Conservation (phyloP, 2,797 vertebrate genomes). For the Pyrrhura leucotis region DNA sequence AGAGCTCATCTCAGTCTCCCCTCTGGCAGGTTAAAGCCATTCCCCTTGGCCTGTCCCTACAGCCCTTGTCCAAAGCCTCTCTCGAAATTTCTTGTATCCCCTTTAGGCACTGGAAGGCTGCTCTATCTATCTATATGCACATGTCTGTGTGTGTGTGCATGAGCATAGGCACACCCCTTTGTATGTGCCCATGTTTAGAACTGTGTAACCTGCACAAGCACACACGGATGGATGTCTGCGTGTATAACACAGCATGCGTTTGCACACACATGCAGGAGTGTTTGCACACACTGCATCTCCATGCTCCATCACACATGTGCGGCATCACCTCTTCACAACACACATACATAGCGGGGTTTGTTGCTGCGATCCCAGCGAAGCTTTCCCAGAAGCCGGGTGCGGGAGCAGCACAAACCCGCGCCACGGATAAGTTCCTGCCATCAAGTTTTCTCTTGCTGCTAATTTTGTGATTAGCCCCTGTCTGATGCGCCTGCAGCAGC, state of each 20-base stretch:
- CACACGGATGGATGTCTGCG: rapidly evolving
- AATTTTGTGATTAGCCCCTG: constrained; percentile 57
- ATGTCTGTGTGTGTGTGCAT: rapidly evolving
- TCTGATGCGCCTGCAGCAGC: constrained; percentile 25
- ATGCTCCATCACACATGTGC: rapidly evolving
- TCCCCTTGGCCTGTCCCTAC: background rate
- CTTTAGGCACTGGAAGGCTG: background rate
- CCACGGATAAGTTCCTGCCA: constrained; percentile 10
- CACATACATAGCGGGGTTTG: rapidly evolving
- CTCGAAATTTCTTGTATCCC: background rate
- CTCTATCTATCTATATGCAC: background rate
- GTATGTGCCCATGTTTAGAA: no score
- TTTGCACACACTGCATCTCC: no score
- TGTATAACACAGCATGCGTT: background rate
- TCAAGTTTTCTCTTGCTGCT: constrained; percentile 39
- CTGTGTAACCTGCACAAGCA: rapidly evolving
- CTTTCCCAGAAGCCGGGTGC: background rate
- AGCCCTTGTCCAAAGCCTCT: background rate
- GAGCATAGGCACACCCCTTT: background rate
- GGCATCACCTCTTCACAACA: background rate
- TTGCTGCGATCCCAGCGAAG: rapidly evolving
- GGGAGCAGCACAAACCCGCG: background rate
- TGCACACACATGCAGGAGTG: background rate
- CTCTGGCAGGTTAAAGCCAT: background rate
- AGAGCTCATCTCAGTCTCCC: no score